These are phyloP conservation scores for Atractosteus spatula DNA, from an alignment of 2,113 vertebrate genomes.

Conservation along the genomic window DNA sequence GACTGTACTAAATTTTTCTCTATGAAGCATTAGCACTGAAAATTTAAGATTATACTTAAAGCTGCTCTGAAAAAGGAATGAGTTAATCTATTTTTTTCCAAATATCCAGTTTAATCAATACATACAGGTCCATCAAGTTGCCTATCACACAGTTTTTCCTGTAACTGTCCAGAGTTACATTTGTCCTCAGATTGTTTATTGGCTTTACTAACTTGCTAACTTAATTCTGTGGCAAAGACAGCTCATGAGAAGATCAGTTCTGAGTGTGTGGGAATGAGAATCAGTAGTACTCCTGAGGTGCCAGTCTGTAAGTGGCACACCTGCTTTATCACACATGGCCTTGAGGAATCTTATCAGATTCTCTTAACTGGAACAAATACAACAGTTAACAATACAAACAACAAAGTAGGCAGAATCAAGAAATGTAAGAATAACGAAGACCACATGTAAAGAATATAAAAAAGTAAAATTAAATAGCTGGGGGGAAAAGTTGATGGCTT, in stretches of 20 bases:
- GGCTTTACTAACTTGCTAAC: background rate
- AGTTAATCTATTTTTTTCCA: background rate
- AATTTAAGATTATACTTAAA: too few relatives aligned
- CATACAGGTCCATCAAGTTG: background rate
- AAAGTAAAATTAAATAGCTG: conserved; percentile 49
- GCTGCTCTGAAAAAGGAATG: background rate
- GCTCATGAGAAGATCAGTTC: background rate
- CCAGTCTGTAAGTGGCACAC: background rate
- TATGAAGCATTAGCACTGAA: too few relatives aligned
- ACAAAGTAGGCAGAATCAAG: conserved; percentile 31
- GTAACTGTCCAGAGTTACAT: background rate
- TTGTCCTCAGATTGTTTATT: background rate
- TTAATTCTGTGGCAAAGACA: too few relatives aligned
- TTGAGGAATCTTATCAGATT: background rate
- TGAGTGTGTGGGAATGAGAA: background rate
- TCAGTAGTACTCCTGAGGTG: background rate
- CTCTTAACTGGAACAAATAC: background rate
- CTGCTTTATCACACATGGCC: background rate
- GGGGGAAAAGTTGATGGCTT: background rate
- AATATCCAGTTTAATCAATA: conserved; percentile 13
- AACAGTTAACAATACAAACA: conserved; percentile 30
- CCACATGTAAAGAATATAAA: conserved; percentile 56
- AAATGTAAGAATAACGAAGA: conserved; percentile 46
- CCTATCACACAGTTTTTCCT: too few relatives aligned
- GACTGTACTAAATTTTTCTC: too few relatives aligned